A percentile compares a stretch with the other conserved stretches of the same genome.
Conservation (phyloP, 2,797 vertebrate species). For the Chelmon rostratus region DNA sequence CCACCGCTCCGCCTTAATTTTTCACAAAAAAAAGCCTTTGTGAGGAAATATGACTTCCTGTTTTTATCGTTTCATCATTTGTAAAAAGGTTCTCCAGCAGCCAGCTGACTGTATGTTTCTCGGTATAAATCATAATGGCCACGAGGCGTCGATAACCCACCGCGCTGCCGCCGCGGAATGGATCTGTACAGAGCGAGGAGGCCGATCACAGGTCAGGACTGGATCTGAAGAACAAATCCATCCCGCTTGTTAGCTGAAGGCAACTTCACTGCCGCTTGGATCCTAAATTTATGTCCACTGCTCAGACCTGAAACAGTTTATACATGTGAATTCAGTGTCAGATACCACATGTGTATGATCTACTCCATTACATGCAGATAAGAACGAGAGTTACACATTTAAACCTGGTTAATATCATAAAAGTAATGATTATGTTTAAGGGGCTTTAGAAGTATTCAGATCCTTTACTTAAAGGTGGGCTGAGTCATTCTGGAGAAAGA, state of each 20-base stretch:
- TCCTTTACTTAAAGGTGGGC: too few relatives aligned
- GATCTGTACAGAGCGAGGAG: slow-evolving; percentile 43
- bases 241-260: slow-evolving; percentile 63
- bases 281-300: slow-evolving; percentile 12
- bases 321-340: background rate
- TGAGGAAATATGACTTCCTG: slow-evolving; percentile 77
- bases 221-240: slow-evolving; percentile 53
- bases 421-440: background rate
- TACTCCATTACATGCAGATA: background rate
- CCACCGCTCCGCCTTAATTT: slow-evolving; percentile 44
- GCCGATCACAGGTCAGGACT: slow-evolving; percentile 56
- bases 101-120: slow-evolving; percentile 20
- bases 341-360: too few relatives aligned
- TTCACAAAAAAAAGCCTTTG: slow-evolving; percentile 58
- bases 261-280: slow-evolving; percentile 20
- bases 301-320: background rate
- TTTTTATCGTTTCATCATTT: slow-evolving; percentile 78
- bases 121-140: slow-evolving; percentile 55
- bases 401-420: background rate
- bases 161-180: background rate
- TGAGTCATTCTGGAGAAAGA: too few relatives aligned
- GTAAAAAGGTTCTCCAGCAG: slow-evolving; percentile 58
- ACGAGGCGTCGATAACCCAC: slow-evolving; percentile 53
- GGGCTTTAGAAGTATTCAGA: background rate
- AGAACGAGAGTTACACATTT: background rate